Base-by-base conservation (phyloP, 2,797 vertebrate genomes). In the Myoxocephalus aenaeus region DNA sequence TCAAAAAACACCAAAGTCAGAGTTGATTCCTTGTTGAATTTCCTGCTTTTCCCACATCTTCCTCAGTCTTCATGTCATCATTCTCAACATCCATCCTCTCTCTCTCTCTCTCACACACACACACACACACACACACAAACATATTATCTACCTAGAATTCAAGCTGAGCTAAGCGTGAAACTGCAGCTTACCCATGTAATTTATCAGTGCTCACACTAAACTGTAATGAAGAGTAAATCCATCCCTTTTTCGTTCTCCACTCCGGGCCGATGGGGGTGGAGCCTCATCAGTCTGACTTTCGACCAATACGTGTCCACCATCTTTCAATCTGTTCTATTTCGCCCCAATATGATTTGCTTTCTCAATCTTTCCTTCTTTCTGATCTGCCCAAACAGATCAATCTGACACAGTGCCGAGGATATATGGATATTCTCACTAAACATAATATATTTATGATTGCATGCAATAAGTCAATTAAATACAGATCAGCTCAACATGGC, bases 191-290 rank as follows among this genome's bases (percentile, higher is more conserved):
- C n/a, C 34, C 56, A 29, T 65, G 51, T 67, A 20, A 86, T 86
- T 81, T 46, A 86, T 84, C 77, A 80, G 57, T 62, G 65, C 59
- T 76, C 65, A 50, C 62, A 44, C 67, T 77, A 40, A 82, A 82
- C 22, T 75, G 62, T 36, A 69, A 62, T 66, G 15, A 53, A 61
- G 62, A 79, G 72, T 69, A 57, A 66, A 79, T 70, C 58, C 66
- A 64, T 67, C 65, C 57, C 75, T 74, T 75, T 73, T 65, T 77
- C 59, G 63, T 72, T 73, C 20, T 59, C 75, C 57, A 73, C 58
- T 68, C 71, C 34, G 32, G 56, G 20, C 64, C 50, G 56, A 54
- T 8, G 14, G 27, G 22, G 8, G 59, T 42, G 63, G 34, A 77
- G 57, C 58, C 66, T 63, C 66, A 72, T 67, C 74, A 64, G 73